Conservation (phyloP, 2,113 vertebrate genomes). For the Scatophagus argus region DNA sequence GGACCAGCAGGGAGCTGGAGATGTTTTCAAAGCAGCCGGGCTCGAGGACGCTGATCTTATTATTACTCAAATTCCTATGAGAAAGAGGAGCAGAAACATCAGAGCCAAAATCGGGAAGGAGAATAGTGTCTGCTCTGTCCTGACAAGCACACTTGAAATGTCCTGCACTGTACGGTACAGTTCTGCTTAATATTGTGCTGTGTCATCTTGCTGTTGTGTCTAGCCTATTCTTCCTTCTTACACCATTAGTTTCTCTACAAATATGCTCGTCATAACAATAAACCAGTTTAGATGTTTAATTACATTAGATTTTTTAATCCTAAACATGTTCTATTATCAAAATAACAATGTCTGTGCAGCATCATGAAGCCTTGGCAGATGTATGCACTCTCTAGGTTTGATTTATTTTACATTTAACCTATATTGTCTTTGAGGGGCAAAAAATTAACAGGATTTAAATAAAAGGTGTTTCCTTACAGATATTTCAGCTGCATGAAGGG, state of each 20-base stretch:
- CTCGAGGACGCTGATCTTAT: conserved; percentile 92
- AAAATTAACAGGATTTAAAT: background rate
- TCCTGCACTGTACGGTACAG: background rate
- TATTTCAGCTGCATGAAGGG: conserved; percentile 83
- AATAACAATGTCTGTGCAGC: background rate
- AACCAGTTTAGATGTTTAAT: background rate
- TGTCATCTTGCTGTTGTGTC: background rate
- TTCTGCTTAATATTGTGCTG: background rate
- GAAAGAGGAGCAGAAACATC: conserved; percentile 54
- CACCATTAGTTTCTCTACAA: background rate
- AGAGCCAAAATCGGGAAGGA: conserved; percentile 6
- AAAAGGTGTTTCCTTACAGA: conserved; percentile 65
- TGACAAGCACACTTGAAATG: background rate
- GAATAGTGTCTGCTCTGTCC: background rate
- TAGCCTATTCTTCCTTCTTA: background rate
- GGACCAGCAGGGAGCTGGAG: conserved; percentile 91
- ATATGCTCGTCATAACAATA: too few species aligned
- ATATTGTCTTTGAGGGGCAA: background rate
- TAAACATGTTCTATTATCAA: background rate
- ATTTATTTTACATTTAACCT: background rate
- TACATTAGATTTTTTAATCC: background rate
- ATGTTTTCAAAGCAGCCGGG: conserved; percentile 97
- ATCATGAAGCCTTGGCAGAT: background rate
- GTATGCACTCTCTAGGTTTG: background rate
- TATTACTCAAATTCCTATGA: conserved; percentile 95